Conservation (phyloP, 2,888 invertebrate genomes). For the Epinotia ramella region DNA sequence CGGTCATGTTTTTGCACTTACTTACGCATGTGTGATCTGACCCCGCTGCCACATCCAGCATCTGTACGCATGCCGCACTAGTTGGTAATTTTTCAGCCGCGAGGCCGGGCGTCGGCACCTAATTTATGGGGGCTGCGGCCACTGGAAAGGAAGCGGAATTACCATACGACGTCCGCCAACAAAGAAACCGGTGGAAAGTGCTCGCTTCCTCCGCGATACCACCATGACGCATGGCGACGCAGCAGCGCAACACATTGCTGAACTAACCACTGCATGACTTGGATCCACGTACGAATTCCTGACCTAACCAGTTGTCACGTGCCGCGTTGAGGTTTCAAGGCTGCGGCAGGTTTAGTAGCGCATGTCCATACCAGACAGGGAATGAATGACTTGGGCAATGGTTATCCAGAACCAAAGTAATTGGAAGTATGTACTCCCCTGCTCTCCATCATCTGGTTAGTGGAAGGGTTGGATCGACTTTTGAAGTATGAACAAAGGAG, state of each 20-base stretch:
- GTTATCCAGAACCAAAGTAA: too few species aligned
- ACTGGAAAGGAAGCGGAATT: slow-evolving; percentile 79
- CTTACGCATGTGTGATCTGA: neutral
- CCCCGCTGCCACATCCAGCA: slow-evolving; percentile 22
- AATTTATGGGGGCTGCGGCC: slow-evolving; percentile 75
- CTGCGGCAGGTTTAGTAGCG: too few species aligned
- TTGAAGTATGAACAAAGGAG: too few species aligned
- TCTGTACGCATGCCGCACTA: slow-evolving; percentile 46
- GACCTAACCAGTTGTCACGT: neutral
- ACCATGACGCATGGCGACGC: slow-evolving; percentile 61
- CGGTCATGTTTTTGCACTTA: neutral
- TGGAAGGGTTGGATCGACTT: too few species aligned
- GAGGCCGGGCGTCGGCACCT: slow-evolving; percentile 72
- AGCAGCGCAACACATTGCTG: slow-evolving; percentile 49
- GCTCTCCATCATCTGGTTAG: too few species aligned
- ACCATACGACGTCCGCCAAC: slow-evolving; percentile 80
- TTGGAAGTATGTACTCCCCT: too few species aligned
- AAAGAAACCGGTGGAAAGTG: slow-evolving; percentile 72
- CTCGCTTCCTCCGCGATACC: slow-evolving; percentile 66
- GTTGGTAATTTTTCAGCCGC: slow-evolving; percentile 79
- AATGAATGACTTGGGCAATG: too few species aligned
- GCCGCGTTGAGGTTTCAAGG: too few species aligned
- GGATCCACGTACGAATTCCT: neutral
- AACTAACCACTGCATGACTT: neutral
- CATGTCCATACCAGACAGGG: too few species aligned